Percentiles rank a stretch among this genome's conserved stretches.
Conservation (phyloP, 92 coral and sea anemone species). For the Diadumene lineata region DNA sequence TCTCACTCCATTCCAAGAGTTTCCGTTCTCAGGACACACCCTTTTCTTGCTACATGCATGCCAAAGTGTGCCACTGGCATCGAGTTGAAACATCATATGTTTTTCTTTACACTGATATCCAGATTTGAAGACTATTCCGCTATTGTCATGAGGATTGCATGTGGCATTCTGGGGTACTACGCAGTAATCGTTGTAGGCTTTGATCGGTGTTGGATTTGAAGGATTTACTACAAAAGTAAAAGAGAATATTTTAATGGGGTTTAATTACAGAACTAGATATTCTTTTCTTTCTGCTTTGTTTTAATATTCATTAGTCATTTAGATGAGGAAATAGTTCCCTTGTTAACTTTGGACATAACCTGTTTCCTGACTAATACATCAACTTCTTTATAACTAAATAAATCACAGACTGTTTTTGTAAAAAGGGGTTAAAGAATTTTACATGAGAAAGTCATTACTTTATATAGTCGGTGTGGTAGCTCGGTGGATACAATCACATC, state of each 20-base stretch:
- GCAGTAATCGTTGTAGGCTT: conserved; percentile 47
- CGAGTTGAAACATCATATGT: conserved; percentile 46
- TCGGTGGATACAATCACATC: too few species aligned
- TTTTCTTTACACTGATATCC: conserved; percentile 38
- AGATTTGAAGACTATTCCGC: conserved; percentile 31
- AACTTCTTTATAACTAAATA: too few species aligned
- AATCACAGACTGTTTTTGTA: too few species aligned
- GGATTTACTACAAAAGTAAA: conserved; percentile 28
- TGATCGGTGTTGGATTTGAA: conserved; percentile 40
- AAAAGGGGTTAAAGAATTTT: too few species aligned
- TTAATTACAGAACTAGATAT: background rate
- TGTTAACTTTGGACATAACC: too few species aligned
- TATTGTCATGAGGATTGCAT: conserved; percentile 25
- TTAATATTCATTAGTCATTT: too few species aligned
- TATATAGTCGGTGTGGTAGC: too few species aligned
- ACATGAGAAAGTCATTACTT: too few species aligned
- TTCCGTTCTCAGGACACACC: conserved; percentile 56
- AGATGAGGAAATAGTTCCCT: too few species aligned
- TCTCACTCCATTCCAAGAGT: conserved; percentile 16
- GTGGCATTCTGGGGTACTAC: conserved; percentile 24
- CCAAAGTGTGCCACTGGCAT: conserved; percentile 32
- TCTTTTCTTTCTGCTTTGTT: too few species aligned
- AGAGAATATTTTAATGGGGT: background rate
- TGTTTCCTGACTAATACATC: too few species aligned
- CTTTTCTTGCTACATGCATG: conserved; percentile 55